phyloP scores from a whole-genome alignment of 2,797 vertebrate genomes.

The Malacoctenus gilli region DNA sequence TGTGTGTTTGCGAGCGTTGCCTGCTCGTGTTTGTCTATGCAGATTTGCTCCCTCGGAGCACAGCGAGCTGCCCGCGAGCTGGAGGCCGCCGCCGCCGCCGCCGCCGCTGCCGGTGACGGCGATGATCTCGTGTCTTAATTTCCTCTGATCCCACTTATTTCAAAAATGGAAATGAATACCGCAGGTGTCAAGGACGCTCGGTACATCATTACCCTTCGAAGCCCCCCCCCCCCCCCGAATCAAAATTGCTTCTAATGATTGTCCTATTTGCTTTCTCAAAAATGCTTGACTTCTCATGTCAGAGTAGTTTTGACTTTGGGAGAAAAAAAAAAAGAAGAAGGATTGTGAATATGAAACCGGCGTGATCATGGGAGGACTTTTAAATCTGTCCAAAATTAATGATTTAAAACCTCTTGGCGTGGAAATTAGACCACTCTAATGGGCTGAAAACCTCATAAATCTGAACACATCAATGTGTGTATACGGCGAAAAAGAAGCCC shows the following conservation, averaged over 20 bases:
- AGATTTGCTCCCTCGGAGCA: no score
- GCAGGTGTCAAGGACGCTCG: background rate
- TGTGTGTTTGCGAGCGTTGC: conserved; percentile 4
- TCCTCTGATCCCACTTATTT: background rate
- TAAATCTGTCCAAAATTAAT: no score
- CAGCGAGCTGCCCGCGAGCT: no score
- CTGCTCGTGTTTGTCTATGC: conserved; percentile 25
- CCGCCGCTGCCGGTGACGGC: background rate
- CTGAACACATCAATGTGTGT: background rate
- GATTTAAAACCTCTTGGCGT: no score
- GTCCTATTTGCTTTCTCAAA: background rate
- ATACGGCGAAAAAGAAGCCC: background rate
- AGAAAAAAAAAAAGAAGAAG: no score
- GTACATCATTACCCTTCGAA: background rate
- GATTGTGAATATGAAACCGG: no score
- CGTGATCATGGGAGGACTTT: no score
- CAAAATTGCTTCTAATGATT: conserved; percentile 21
- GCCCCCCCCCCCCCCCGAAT: no score
- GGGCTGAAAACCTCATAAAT: background rate
- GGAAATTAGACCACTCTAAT: background rate
- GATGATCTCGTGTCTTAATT: background rate
- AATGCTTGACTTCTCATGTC: background rate
- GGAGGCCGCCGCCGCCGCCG: conserved; percentile 26
- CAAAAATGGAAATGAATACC: background rate
- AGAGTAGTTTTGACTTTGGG: conserved; percentile 1